These are phyloP conservation scores for Plagodis dolabraria DNA, from an alignment of 2,888 invertebrate species.

Conservation along the genomic window DNA sequence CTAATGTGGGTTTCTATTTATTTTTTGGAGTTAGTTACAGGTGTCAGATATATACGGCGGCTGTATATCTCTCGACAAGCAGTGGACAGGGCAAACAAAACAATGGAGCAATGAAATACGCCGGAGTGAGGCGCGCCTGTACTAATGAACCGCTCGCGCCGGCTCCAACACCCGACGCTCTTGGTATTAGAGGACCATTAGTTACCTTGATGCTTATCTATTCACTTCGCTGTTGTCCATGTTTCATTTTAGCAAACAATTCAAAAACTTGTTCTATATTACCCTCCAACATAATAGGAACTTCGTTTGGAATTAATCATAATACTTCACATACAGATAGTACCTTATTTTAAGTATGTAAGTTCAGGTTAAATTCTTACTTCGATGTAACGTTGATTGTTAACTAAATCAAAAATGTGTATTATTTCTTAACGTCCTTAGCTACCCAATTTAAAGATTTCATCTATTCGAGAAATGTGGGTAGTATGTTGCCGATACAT, in stretches of 20 bases:
- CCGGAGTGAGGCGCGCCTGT: slow-evolving; percentile 60
- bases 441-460: slow-evolving; percentile 37
- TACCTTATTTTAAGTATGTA: slow-evolving; percentile 7
- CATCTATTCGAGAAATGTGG: slow-evolving; percentile 34
- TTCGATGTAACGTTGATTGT: slow-evolving; percentile 23
- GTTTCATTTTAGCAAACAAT: slow-evolving; percentile 8
- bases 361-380: slow-evolving; percentile 24
- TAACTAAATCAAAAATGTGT: slow-evolving; percentile 25
- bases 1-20: slow-evolving; percentile 34
- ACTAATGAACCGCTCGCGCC: slow-evolving; percentile 60
- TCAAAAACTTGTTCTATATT: slow-evolving; percentile 7
- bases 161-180: slow-evolving; percentile 10
- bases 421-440: slow-evolving; percentile 24
- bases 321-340: slow-evolving; percentile 3
- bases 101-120: slow-evolving; percentile 70
- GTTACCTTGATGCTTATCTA: slow-evolving; percentile 28
- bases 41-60: slow-evolving; percentile 50
- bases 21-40: slow-evolving; percentile 47
- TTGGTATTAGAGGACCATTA: slow-evolving; percentile 24
- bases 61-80: slow-evolving; percentile 61
- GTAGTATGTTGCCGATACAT: slow-evolving; percentile 37
- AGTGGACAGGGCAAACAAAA: slow-evolving; percentile 60
- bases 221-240: slow-evolving; percentile 17
- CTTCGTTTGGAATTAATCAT: not conserved
- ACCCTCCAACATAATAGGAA: not conserved